phyloP scores from a whole-genome alignment of 2,113 vertebrate genomes.

The Aythya baeri region DNA sequence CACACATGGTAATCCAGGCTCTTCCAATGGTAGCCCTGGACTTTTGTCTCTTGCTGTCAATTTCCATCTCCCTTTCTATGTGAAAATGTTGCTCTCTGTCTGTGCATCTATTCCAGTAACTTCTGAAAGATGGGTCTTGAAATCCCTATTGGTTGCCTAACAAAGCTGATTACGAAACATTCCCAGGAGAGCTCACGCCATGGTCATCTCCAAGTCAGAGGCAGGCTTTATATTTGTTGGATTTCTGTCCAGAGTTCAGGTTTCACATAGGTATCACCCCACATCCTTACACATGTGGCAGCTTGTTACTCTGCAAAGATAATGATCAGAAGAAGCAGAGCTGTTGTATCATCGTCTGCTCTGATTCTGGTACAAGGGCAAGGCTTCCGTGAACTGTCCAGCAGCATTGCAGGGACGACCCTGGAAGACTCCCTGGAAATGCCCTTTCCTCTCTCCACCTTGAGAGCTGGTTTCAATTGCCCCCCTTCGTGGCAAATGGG shows the following conservation, averaged over 20 bases:
- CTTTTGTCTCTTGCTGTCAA: not conserved
- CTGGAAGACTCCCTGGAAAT: constrained; percentile 39
- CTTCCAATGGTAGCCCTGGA: not conserved
- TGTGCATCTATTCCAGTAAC: not conserved
- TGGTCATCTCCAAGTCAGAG: not conserved
- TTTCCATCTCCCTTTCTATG: not conserved
- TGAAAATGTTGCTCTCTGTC: not conserved
- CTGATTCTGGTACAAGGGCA: constrained; percentile 5
- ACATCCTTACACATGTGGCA: not conserved
- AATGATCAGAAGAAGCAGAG: not conserved
- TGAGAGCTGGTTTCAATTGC: constrained; percentile 73
- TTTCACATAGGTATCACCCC: not conserved
- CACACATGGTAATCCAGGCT: not conserved
- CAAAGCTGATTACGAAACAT: fast-evolving
- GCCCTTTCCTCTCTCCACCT: constrained; percentile 42
- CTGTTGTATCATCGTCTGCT: not conserved
- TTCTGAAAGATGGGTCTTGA: not conserved
- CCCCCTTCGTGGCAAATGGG: constrained; percentile 51
- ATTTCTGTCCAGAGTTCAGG: not conserved
- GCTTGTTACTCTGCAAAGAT: not conserved
- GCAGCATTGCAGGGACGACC: not conserved
- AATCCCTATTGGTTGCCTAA: not conserved
- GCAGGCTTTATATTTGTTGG: not conserved
- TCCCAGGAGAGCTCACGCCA: not conserved
- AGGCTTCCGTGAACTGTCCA: not conserved